Conservation (phyloP, 2,113 vertebrate species). For the Trinectes maculatus region DNA sequence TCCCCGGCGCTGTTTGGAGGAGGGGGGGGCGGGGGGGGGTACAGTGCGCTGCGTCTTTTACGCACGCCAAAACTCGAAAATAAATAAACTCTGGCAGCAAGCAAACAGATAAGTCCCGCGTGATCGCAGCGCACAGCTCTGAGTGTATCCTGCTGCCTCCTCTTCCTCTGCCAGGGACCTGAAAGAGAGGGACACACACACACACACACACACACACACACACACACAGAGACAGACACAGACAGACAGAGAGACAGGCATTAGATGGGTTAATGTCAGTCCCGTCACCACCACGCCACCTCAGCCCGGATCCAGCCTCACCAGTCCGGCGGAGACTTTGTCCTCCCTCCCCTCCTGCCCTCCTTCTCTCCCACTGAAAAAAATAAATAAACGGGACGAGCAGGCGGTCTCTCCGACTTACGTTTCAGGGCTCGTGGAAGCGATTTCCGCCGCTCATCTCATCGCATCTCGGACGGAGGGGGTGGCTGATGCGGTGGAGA, state of each 20-base stretch:
- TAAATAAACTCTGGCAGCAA: slow-evolving; percentile 64
- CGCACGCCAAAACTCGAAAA: slow-evolving; percentile 66
- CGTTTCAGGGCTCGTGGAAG: slow-evolving; percentile 77
- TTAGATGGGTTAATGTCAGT: slow-evolving; percentile 90
- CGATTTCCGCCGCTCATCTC: slow-evolving; percentile 77
- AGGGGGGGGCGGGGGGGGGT: slow-evolving; percentile 15
- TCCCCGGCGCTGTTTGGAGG: slow-evolving; percentile 57
- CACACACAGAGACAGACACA: slow-evolving; percentile 3
- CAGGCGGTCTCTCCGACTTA: slow-evolving; percentile 72
- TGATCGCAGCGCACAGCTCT: slow-evolving; percentile 60
- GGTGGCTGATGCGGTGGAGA: slow-evolving; percentile 74
- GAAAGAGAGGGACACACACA: slow-evolving; percentile 69
- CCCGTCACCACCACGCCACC: slow-evolving; percentile 90
- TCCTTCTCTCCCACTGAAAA: slow-evolving; percentile 44
- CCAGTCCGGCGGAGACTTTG: slow-evolving; percentile 85
- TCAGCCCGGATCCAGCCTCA: slow-evolving; percentile 90
- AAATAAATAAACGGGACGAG: slow-evolving; percentile 22
- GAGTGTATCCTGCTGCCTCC: slow-evolving; percentile 65
- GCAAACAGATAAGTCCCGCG: slow-evolving; percentile 76
- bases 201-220: slow-evolving; percentile 77
- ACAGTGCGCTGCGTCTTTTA: slow-evolving; percentile 72
- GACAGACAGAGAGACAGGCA: slow-evolving; percentile 82
- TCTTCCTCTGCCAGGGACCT: slow-evolving; percentile 72
- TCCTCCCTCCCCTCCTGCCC: slow-evolving; percentile 79
- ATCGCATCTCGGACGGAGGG: slow-evolving; percentile 68